Conservation (phyloP, 2,113 vertebrate species). For the Sialia sialis region DNA sequence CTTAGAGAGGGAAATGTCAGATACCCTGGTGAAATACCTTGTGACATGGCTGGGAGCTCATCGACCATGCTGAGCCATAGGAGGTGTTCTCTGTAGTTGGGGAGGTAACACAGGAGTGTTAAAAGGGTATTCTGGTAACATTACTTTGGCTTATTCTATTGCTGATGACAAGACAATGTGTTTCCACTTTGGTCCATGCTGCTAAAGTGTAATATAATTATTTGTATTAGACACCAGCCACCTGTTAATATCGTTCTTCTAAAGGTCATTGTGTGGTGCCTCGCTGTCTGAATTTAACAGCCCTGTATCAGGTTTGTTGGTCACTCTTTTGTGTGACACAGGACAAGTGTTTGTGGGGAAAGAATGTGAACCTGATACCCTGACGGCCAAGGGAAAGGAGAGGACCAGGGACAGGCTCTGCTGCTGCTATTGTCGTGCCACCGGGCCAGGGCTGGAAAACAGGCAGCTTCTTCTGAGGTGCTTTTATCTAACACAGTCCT, state of each 20-base stretch:
- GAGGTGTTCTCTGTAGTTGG: background rate
- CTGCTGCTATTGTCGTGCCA: slow-evolving; percentile 19
- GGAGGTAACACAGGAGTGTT: background rate
- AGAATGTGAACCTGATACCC: slow-evolving; percentile 65
- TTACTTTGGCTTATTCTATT: slow-evolving; percentile 64
- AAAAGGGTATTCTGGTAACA: background rate
- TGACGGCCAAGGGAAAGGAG: background rate
- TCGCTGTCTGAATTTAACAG: slow-evolving; percentile 68
- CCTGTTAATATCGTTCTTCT: slow-evolving; percentile 88
- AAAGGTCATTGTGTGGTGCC: slow-evolving; percentile 81
- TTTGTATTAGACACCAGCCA: slow-evolving; percentile 76
- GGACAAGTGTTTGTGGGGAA: slow-evolving; percentile 70
- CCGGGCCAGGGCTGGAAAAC: background rate
- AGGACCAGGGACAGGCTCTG: background rate
- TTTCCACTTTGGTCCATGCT: slow-evolving; percentile 69
- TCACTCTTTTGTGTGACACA: slow-evolving; percentile 61
- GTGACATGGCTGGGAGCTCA: background rate
- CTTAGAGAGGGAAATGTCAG: background rate
- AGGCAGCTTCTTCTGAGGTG: background rate
- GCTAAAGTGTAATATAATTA: slow-evolving; percentile 79
- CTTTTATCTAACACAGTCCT: background rate
- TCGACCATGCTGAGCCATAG: accelerated
- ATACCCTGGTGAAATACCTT: background rate
- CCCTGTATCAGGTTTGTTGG: slow-evolving; percentile 71
- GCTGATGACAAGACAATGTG: slow-evolving; percentile 82